Evolutionary conservation across 2,888 invertebrate genomes (phyloP), one percentile per base, ranked within the genome.

Genomic region (Eurytoma adleriae): DNA sequence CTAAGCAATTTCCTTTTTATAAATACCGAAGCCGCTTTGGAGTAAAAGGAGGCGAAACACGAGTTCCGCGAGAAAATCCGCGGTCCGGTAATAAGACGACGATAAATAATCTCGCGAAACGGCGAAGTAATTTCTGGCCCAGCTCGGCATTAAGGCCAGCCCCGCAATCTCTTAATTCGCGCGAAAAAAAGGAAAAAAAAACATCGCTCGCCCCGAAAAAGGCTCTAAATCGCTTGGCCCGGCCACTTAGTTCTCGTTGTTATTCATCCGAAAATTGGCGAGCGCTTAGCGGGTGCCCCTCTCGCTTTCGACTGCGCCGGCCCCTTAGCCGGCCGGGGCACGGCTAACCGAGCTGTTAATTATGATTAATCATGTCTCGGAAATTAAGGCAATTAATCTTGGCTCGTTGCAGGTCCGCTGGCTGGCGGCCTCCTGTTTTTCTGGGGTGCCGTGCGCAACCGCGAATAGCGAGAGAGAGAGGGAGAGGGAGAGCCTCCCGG

Each of bases 361-460:
- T 89, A 88, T 89, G 88, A 89, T 89, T 88, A 89, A 89, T 89
- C 87, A 87, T 87, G 86, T 86, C 89, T 86, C 86, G 89, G 88
- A 89, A 89, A 89, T 89, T 89, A 89, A 88, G 87, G 87, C 88
- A 86, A 89, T 89, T 89, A 89, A 89, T 89, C 89, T 88, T 88
- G 84, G 72, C 84, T 83, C 13, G 83, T 68, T 59, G 16, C 73
- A 64, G 16, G 83, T 40, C 40, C 40, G 40, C 40, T 40, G 40
- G 40, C 76, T n/a, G 81, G 75, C 18, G 54, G n/a, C 30, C 16
- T 14, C 64, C 13, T 14, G 40, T 20, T 13, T 16, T 52, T 16
- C 27, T n/a, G 76, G 50, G 20, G 30, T 59, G 52, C 62, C 61
- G 61, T 24, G 59, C 57, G 57, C 18, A n/a, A n/a, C 10, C 57